Evolutionary conservation across 2,888 invertebrate genomes (phyloP), one percentile per base, ranked within the genome.

Genomic region (Drosophila sordidula): DNA sequence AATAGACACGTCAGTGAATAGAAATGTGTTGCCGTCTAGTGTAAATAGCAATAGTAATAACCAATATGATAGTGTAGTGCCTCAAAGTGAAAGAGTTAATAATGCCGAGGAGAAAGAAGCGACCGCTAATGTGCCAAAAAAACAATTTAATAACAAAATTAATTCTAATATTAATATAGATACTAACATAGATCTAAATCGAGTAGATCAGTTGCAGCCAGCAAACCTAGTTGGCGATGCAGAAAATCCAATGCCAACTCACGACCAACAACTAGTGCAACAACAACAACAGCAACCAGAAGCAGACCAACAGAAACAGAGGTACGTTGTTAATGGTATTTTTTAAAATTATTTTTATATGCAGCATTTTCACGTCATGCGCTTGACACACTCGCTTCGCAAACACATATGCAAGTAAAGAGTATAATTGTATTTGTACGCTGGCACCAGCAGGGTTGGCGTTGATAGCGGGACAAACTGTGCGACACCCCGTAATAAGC

Each of bases 1-100:
- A 68, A 80, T 47, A 65, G 83, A 88, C 83, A 83, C 83, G 83
- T 83, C 83, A 83, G 83, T 75, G 65, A 66, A 86, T 50, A 45
- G 44, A 51, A 49, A 62, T 51, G 47, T 14, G 41, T 36, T 63
- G 51, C 18, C 67, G 42, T 36, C 69, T 50, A 67, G 61, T 81
- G 88, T 87, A 79, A 73, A 87, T 84, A 78, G 51, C 56, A 67
- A 71, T 75, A 80, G 64, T 70, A 47, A 64, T 39, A 55, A 64
- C 3, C 62, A 80, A 44, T 49, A 68, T 68, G 49, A 64, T 75
- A 78, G 81, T 87, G 58, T 75, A 78, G 72, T 71, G 62, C 54
- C 56, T 61, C 14, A 41, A 16, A 69, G 59, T 64, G 70, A 63
- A 55, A 47, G 39, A 54, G 44, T 39, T 44, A 29, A 51, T 14